Conservation (phyloP, 2,797 vertebrate species). For the Carduelis carduelis region DNA sequence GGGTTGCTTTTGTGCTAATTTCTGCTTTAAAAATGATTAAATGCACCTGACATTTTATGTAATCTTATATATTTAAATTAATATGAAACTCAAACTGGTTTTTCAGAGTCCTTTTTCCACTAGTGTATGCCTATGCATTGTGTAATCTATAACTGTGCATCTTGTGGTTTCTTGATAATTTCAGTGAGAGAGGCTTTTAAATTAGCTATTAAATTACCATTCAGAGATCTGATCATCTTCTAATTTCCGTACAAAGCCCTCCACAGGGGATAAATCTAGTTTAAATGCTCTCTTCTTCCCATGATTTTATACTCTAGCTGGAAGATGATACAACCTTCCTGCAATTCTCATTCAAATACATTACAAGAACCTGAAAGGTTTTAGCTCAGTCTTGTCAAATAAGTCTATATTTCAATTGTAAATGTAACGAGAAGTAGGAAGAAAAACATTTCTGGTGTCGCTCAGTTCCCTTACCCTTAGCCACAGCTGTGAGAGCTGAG, state of each 20-base stretch:
- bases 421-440: not conserved
- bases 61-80: conserved; percentile 33
- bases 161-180: conserved; percentile 51
- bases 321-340: not conserved
- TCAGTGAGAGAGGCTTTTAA: conserved; percentile 39
- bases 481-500: not conserved
- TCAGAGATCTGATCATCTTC: conserved; percentile 60
- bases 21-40: conserved; percentile 35
- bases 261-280: conserved; percentile 49
- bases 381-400: not conserved
- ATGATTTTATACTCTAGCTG: not conserved
- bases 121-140: not conserved
- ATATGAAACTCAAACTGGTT: not conserved
- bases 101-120: not conserved
- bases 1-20: conserved; percentile 17
- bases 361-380: not conserved
- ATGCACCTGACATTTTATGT: not conserved
- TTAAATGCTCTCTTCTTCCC: conserved; percentile 31
- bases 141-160: not conserved
- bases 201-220: conserved; percentile 67
- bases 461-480: not conserved
- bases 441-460: not conserved
- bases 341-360: not conserved
- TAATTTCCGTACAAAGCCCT: conserved; percentile 38
- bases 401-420: not conserved